Evolutionary conservation across 1,140 invertebrate species (phyloP), one percentile per base, ranked within the genome.

Genomic region (Scaptomyza montana): DNA sequence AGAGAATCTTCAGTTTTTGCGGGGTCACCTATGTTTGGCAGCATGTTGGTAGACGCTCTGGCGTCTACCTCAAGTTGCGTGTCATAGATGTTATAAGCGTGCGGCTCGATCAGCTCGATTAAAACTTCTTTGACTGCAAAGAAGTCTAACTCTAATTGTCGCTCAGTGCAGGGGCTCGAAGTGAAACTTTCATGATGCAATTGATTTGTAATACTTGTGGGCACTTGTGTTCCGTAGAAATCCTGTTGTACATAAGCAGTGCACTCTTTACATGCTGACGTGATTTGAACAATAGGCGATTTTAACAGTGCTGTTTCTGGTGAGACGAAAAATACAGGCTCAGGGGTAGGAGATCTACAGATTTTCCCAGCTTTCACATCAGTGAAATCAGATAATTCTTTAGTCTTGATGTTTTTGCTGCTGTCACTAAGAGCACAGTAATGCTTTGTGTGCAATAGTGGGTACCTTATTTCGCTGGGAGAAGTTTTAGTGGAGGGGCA

Each of bases 91-190:
- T 61, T 62, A 45, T 54, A 60, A 3, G 21, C 13, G 2, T 45
- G 50, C 19, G 74, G 49, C 30, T 90, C 80, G 5, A 90, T 89
- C 28, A 90, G 63, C 46, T 91, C 89, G 33, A 91, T 91, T 55
- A 90, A 78, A 5, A 91, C 80, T 64, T 90, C 84, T 47, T 90
- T 73, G 7, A 90, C 73, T 19, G 68, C 54, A 12, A 56, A 33
- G 39, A 60, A 30, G 8, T 71, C 63, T 0, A 69, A 41, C 2
- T 77, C 69, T 1, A 55, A 39, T 19, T 75, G 61, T 28, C 49
- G 21, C 57, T 30, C 50, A 51, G 9, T 53, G 33, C 50, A 63
- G n/a, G 28, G n/a, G 8, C 16, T 68, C 13, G 28, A 43, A 41
- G 36, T 71, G 33, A 9, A 39, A 47, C 13, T 28, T 21, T 50